Percentiles rank a stretch among this genome's conserved stretches.
Evolutionary conservation across 2,797 vertebrate species (phyloP).

Genomic region (Danio jaintianensis): DNA sequence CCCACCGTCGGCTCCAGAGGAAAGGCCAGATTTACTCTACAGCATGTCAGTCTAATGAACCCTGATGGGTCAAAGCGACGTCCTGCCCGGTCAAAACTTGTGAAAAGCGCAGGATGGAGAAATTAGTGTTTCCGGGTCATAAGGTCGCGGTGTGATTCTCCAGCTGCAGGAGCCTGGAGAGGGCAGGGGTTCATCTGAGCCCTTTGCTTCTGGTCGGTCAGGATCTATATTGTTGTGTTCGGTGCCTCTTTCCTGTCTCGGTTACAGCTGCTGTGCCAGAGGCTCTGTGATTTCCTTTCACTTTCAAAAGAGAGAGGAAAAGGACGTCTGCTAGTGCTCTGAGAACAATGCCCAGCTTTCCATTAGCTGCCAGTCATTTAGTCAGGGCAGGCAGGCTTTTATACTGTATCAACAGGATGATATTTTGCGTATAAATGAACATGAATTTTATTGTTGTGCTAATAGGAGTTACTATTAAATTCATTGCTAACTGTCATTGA

Average conservation of each 20-base stretch:
- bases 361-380: not conserved
- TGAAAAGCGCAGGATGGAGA: conserved; percentile 14
- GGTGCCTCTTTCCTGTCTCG: conserved; percentile 36
- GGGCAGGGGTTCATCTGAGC: conserved; percentile 28
- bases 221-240: conserved; percentile 33
- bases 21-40: conserved; percentile 20
- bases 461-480: not conserved
- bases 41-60: conserved; percentile 25
- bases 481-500: conserved; percentile 2
- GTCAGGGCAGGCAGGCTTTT: not conserved
- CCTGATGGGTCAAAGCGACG: conserved; percentile 17
- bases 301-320: conserved; percentile 25
- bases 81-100: conserved; percentile 31
- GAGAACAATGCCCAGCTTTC: conserved; percentile 11
- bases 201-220: conserved; percentile 10
- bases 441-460: not conserved
- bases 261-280: conserved; percentile 35
- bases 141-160: conserved; percentile 35
- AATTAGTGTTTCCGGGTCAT: conserved; percentile 42
- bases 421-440: no score
- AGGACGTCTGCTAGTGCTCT: not conserved
- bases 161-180: not conserved
- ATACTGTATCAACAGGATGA: not conserved
- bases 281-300: conserved; percentile 19
- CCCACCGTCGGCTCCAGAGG: conserved; percentile 6